These are phyloP conservation scores for Drosophila basisetae DNA, from an alignment of 2,888 invertebrate species.

Conservation along the genomic window DNA sequence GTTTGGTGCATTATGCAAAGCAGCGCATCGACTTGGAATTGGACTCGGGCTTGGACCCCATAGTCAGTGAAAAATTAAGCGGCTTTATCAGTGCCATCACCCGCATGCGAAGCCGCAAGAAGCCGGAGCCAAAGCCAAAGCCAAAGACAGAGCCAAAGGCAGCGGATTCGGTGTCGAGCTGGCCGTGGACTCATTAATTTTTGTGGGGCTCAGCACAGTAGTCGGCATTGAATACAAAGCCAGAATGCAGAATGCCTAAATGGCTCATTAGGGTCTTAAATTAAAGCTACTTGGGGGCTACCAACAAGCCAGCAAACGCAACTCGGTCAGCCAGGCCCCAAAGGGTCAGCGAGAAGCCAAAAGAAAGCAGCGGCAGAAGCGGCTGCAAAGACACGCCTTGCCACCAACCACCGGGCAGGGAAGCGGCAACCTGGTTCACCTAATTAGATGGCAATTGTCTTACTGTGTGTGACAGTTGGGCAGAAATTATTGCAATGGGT, in stretches of 20 bases:
- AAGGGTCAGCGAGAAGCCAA: constrained; percentile 54
- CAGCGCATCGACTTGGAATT: constrained; percentile 40
- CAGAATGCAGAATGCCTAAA: constrained; percentile 76
- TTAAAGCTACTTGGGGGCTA: constrained; percentile 68
- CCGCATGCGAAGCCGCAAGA: constrained; percentile 60
- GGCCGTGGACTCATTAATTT: constrained; percentile 77
- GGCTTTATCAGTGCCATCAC: constrained; percentile 78
- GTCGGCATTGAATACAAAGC: constrained; percentile 79
- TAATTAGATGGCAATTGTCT: constrained; percentile 74
- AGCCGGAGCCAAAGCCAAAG: constrained; percentile 2
- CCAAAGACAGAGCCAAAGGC: constrained; percentile 3
- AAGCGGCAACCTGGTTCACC: constrained; percentile 34
- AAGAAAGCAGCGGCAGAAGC: constrained; percentile 56
- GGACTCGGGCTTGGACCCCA: constrained; percentile 38
- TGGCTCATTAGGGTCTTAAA: constrained; percentile 79
- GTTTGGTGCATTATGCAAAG: constrained; percentile 73
- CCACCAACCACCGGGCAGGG: constrained; percentile 39
- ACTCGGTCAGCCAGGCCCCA: constrained; percentile 74
- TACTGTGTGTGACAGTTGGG: constrained; percentile 62
- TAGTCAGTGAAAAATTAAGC: constrained; percentile 75
- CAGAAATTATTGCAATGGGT: constrained; percentile 56
- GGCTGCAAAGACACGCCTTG: constrained; percentile 45
- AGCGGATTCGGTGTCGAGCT: constrained; percentile 36
- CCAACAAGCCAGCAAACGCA: constrained; percentile 38
- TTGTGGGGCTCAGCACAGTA: constrained; percentile 65